Evolutionary conservation across 2,113 vertebrate species (phyloP).

Genomic region (Embiotoca jacksoni): DNA sequence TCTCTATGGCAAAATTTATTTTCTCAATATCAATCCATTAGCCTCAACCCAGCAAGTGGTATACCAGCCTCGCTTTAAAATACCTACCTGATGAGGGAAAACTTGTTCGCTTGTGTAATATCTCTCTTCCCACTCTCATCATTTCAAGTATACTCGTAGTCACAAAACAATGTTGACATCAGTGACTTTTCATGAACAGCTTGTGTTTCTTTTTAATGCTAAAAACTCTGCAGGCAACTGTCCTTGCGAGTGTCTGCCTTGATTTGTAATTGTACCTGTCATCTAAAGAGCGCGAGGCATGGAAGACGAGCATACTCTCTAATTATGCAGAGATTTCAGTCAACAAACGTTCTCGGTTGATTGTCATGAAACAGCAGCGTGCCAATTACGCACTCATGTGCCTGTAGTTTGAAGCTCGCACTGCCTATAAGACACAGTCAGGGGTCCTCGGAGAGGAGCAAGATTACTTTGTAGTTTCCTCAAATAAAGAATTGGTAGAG

Average conservation of each 20-base stretch:
- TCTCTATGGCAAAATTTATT: background rate
- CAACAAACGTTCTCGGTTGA: constrained; percentile 71
- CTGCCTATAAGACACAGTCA: constrained; percentile 27
- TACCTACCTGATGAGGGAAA: constrained; percentile 6
- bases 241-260: constrained; percentile 55
- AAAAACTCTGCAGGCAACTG: constrained; percentile 52
- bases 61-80: background rate
- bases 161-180: constrained; percentile 54
- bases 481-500: constrained; percentile 18
- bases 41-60: background rate
- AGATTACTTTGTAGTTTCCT: constrained; percentile 10
- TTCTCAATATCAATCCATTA: background rate
- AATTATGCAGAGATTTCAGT: constrained; percentile 73
- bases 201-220: constrained; percentile 40
- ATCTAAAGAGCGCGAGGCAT: constrained; percentile 66
- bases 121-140: constrained; percentile 45
- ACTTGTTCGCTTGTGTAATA: background rate
- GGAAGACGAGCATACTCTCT: constrained; percentile 54
- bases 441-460: constrained; percentile 15
- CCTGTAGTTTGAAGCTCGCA: constrained; percentile 39
- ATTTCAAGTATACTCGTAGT: constrained; percentile 48
- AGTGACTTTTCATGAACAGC: constrained; percentile 52
- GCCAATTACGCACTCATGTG: constrained; percentile 58
- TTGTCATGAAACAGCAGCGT: constrained; percentile 73
- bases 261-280: constrained; percentile 76